Evolutionary conservation across 1,140 invertebrate species (phyloP).

Genomic region (Hypsibius dujardini): DNA sequence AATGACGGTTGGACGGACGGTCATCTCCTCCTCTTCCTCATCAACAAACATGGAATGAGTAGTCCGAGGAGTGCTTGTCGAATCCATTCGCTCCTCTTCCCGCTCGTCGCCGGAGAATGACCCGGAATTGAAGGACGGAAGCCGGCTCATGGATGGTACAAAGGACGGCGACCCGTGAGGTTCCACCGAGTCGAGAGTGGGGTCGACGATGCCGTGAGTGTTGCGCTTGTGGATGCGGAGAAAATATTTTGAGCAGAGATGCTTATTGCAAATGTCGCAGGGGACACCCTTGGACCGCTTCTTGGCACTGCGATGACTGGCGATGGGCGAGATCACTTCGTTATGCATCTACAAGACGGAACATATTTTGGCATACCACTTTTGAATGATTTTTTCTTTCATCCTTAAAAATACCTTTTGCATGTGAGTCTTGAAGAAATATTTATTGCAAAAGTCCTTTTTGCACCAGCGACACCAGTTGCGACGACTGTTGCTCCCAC

Average conservation of each 20-base stretch:
- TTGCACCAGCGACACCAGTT: constrained; percentile 98
- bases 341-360: background rate
- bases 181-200: background rate
- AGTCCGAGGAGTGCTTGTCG: too few relatives aligned
- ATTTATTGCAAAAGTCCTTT: constrained; percentile 98
- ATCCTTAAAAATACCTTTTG: background rate
- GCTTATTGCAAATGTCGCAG: constrained; percentile 92
- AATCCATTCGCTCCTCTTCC: too few relatives aligned
- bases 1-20: too few relatives aligned
- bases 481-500: constrained; percentile 47
- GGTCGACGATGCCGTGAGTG: constrained; percentile 74
- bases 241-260: constrained; percentile 92
- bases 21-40: too few relatives aligned
- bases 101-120: background rate
- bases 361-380: background rate
- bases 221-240: constrained; percentile 82
- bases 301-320: background rate
- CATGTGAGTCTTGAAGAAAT: constrained; percentile 76
- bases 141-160: constrained; percentile 17
- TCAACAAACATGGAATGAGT: too few relatives aligned
- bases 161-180: constrained; percentile 13
- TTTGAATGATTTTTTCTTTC: background rate
- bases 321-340: background rate
- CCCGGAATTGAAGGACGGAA: background rate
- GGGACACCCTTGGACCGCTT: constrained; percentile 46